phyloP scores from a whole-genome alignment of 1,140 invertebrate genomes.

The Zaprionus capensis region DNA sequence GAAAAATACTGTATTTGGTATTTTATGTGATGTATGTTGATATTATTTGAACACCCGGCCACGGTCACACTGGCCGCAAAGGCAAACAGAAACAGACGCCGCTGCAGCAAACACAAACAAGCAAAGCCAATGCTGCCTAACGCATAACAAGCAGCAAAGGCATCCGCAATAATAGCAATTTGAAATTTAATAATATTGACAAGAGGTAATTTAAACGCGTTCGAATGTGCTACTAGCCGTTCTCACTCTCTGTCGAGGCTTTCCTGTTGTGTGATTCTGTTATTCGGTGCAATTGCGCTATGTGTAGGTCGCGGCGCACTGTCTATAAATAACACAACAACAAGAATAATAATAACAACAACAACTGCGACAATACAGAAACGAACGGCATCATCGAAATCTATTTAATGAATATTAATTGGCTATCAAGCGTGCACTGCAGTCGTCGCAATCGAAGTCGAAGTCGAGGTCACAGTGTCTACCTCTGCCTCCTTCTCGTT shows the following conservation, averaged over 20 bases:
- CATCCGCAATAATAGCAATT: constrained; percentile 10
- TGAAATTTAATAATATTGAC: constrained; percentile 12
- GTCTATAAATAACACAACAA: constrained; percentile 42
- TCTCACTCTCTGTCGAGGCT: neutral
- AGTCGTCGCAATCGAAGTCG: constrained; percentile 15
- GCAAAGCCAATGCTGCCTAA: constrained; percentile 37
- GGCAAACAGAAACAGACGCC: constrained; percentile 49
- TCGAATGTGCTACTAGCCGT: neutral
- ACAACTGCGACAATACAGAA: constrained; percentile 24
- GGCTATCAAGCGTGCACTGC: constrained; percentile 56
- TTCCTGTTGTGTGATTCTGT: neutral
- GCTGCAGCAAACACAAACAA: constrained; percentile 52
- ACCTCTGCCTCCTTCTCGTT: constrained; percentile 11
- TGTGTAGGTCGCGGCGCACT: constrained; percentile 36
- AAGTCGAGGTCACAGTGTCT: constrained; percentile 55
- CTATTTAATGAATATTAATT: constrained; percentile 77
- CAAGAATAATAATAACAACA: constrained; percentile 24
- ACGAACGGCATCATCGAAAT: constrained; percentile 39
- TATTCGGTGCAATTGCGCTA: neutral
- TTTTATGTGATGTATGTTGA: neutral
- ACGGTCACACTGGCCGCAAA: constrained; percentile 37
- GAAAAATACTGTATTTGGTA: constrained; percentile 24
- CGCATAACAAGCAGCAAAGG: constrained; percentile 22
- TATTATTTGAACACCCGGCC: neutral
- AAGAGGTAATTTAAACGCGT: constrained; percentile 22